phyloP scores from a whole-genome alignment of 2,113 vertebrate species.

The Xiphorhynchus elegans region DNA sequence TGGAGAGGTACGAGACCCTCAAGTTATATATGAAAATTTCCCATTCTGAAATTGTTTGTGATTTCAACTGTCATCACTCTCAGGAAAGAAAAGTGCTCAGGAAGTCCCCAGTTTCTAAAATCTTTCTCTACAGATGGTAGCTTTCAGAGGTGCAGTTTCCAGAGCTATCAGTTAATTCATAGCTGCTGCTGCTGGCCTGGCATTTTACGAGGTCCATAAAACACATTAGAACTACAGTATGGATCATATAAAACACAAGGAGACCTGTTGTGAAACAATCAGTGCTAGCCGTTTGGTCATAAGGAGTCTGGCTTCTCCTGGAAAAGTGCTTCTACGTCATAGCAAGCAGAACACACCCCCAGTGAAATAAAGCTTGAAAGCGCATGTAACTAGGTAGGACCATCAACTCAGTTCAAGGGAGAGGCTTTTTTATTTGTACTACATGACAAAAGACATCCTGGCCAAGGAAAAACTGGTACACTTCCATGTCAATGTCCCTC shows the following conservation, averaged over 20 bases:
- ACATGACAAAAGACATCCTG: not conserved
- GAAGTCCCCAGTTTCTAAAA: not conserved
- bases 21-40: not conserved
- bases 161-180: not conserved
- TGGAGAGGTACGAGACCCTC: not conserved
- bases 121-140: not conserved
- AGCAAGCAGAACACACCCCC: not conserved
- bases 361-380: not conserved
- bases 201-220: not conserved
- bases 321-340: not conserved
- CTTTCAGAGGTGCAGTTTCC: not conserved
- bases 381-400: not conserved
- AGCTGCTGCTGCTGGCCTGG: not conserved
- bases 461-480: not conserved
- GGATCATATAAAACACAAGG: not conserved
- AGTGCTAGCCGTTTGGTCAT: not conserved
- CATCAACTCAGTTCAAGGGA: not conserved
- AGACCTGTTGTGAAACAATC: not conserved
- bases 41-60: not conserved
- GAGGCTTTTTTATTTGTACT: not conserved
- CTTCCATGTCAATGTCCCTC: not conserved
- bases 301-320: not conserved
- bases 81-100: not conserved
- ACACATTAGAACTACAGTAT: not conserved
- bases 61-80: not conserved